Evolutionary conservation across 2,113 vertebrate genomes (phyloP).

Genomic region (Lanius ludovicianus): DNA sequence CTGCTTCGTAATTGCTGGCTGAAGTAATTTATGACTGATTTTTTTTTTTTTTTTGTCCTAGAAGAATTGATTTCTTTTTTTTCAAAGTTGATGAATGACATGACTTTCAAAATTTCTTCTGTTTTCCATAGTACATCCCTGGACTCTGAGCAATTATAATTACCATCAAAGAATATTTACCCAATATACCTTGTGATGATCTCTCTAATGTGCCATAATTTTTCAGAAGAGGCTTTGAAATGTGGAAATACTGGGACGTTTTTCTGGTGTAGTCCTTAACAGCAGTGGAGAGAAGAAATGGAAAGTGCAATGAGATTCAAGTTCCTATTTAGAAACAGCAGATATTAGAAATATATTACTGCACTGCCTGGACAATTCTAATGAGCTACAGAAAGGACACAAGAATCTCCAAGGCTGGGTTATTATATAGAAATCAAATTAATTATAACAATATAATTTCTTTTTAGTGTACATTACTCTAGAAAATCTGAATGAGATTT

Average conservation of each 20-base stretch:
- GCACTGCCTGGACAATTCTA: not conserved
- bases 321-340: not conserved
- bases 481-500: not conserved
- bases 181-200: not conserved
- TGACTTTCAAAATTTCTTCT: not conserved
- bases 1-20: not conserved
- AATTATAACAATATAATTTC: not conserved
- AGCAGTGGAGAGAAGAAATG: not conserved
- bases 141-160: not conserved
- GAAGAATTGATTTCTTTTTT: not conserved
- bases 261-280: not conserved
- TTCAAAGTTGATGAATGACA: not conserved
- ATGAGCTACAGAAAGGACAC: not conserved
- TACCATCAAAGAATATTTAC: not conserved
- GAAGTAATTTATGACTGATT: not conserved
- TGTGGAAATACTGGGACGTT: not conserved
- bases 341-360: not conserved
- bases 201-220: not conserved
- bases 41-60: not conserved
- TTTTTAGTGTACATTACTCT: not conserved
- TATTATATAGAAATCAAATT: not conserved
- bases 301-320: not conserved
- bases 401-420: not conserved
- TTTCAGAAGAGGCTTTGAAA: not conserved
- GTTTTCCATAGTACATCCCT: not conserved